Base-by-base conservation (phyloP, 2,888 invertebrate genomes). In the Dolomedes plantarius region DNA sequence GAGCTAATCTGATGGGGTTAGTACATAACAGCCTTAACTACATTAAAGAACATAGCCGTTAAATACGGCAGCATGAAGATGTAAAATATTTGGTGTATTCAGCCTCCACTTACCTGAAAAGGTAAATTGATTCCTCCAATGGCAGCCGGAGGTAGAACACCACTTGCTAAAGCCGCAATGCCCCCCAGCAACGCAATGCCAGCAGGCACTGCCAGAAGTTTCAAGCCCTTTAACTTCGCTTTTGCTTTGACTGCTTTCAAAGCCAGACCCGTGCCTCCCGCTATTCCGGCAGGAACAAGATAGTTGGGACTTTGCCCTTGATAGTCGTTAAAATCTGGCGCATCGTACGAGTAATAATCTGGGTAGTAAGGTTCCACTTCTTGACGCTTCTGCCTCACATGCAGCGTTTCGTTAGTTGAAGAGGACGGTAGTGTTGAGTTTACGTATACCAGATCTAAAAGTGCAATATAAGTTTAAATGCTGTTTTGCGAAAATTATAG, bases 61-160 rank as follows among this genome's bases (percentile, higher is more conserved):
- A 36, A 36, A 36, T 36, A 36, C 9, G 36, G 9, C n/a, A n/a
- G n/a, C n/a, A n/a, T n/a, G 36, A 36, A 36, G 11, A 36, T 36
- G 36, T 36, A 16, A n/a, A n/a, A n/a, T n/a, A n/a, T n/a, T n/a
- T n/a, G n/a, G n/a, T n/a, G n/a, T n/a, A n/a, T n/a, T 50, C 19
- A n/a, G 50, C 19, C 0, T n/a, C n/a, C n/a, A 77, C 76, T 76
- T 27, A 83, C 82, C 19, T 83, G 76, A 27, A 83, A 83, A 0
- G 82, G 82, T 28, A 83, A 50, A 50, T 67, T 83, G n/a, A 83
- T 83, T 69, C 82, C 71, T 16, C 82, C 82, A 7, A 83, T 72
- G 6, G 69, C 76, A 23, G 82, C 76, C 9, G 82, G 82, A 3
- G 82, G 82, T 0, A 76, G 64, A 2, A 71, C 6, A 7, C 76